Percentiles rank a stretch among this genome's conserved stretches.
Conservation (phyloP, 1,140 invertebrate species). For the Achroia grisella region DNA sequence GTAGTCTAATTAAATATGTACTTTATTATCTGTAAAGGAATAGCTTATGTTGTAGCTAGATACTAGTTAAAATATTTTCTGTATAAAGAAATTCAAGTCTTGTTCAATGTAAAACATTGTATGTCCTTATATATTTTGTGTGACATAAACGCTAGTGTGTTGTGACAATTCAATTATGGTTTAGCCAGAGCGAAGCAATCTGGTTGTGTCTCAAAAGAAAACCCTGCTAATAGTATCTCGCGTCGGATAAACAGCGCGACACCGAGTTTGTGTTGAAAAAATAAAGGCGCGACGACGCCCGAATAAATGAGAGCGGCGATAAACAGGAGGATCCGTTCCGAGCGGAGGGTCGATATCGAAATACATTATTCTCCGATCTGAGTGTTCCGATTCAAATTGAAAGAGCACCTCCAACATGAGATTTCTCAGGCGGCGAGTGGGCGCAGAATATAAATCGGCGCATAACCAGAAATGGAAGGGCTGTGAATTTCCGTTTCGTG, state of each 20-base stretch:
- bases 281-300: slow-evolving; percentile 69
- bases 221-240: slow-evolving; percentile 57
- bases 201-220: slow-evolving; percentile 57
- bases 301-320: slow-evolving; percentile 71
- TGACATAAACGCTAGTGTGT: slow-evolving; percentile 21
- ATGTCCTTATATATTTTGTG: slow-evolving; percentile 8
- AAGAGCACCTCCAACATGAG: slow-evolving; percentile 72
- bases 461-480: slow-evolving; percentile 69
- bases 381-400: slow-evolving; percentile 74
- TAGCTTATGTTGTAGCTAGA: no score
- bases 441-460: slow-evolving; percentile 72
- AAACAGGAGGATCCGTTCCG: slow-evolving; percentile 69
- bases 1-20: no score
- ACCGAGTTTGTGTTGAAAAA: slow-evolving; percentile 61
- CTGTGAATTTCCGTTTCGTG: slow-evolving; percentile 61
- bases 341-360: slow-evolving; percentile 70
- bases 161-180: slow-evolving; percentile 63
- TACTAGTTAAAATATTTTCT: no score
- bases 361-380: slow-evolving; percentile 73
- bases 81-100: no score
- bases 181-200: slow-evolving; percentile 43
- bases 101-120: background rate
- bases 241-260: slow-evolving; percentile 58
- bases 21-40: no score
- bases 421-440: slow-evolving; percentile 71